Conservation (phyloP, 2,113 vertebrate genomes). For the Alectura lathami region DNA sequence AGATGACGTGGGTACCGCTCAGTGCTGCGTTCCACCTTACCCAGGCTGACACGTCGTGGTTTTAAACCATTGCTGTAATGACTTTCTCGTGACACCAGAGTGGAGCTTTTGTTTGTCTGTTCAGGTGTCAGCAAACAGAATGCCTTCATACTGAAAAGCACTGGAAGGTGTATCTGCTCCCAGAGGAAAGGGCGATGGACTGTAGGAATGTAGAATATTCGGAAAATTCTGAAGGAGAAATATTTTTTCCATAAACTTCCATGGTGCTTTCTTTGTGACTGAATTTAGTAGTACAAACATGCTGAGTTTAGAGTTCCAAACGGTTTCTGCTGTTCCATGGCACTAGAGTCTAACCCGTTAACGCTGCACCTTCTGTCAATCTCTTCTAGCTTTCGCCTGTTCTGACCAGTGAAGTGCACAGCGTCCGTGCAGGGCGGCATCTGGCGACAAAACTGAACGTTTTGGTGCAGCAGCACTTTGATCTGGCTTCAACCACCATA, state of each 20-base stretch:
- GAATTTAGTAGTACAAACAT: neutral
- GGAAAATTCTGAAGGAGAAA: neutral
- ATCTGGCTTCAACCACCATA: slow-evolving; percentile 97
- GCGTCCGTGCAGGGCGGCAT: slow-evolving; percentile 93
- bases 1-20: neutral
- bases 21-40: neutral
- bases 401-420: slow-evolving; percentile 93
- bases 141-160: neutral
- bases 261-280: accelerated
- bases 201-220: neutral
- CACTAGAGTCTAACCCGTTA: neutral
- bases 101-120: neutral
- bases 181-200: neutral
- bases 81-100: neutral
- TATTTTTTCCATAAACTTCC: neutral
- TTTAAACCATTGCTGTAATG: neutral
- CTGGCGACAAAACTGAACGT: slow-evolving; percentile 94
- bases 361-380: neutral
- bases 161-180: neutral
- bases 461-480: slow-evolving; percentile 97
- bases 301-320: neutral
- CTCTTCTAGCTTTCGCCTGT: slow-evolving; percentile 81
- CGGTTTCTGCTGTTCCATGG: neutral
- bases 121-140: neutral
- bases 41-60: accelerated